These are phyloP conservation scores for Augiades crinisus DNA, from an alignment of 2,888 invertebrate genomes.

Conservation along the genomic window DNA sequence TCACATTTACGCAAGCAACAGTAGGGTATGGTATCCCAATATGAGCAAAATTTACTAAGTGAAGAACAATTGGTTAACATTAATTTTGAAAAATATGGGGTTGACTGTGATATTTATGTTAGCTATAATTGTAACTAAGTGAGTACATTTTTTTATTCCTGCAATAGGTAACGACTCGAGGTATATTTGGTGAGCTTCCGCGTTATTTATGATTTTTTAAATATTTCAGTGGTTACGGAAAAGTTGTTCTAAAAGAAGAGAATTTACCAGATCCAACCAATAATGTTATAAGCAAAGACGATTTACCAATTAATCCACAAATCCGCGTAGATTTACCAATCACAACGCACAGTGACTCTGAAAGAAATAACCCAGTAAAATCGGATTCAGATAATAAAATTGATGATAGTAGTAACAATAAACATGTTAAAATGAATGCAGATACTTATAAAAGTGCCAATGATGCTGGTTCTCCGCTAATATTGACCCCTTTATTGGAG, in stretches of 20 bases:
- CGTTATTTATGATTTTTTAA: not conserved
- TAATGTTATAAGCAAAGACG: conserved; percentile 12
- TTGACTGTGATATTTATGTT: conserved; percentile 15
- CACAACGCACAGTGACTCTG: not conserved
- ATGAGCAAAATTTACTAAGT: not conserved
- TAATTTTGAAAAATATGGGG: conserved; percentile 1
- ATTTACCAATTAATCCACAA: conserved; percentile 4
- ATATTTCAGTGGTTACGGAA: conserved; percentile 16
- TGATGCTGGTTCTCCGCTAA: conserved; percentile 50
- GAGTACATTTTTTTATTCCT: not conserved
- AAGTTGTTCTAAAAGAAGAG: conserved; percentile 15
- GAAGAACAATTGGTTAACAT: too few species aligned
- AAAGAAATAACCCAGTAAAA: not conserved
- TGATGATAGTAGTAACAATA: not conserved
- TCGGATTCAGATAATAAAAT: not conserved
- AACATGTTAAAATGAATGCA: not conserved
- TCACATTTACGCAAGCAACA: not conserved
- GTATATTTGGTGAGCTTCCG: not conserved
- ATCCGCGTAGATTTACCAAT: not conserved
- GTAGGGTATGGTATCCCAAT: conserved; percentile 3
- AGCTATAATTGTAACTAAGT: conserved; percentile 11
- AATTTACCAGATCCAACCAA: conserved; percentile 4
- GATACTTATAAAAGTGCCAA: not conserved
- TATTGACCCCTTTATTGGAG: conserved; percentile 55
- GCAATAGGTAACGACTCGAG: not conserved